These are phyloP conservation scores for Calyptomena viridis DNA, from an alignment of 2,113 vertebrate species.

Conservation along the genomic window DNA sequence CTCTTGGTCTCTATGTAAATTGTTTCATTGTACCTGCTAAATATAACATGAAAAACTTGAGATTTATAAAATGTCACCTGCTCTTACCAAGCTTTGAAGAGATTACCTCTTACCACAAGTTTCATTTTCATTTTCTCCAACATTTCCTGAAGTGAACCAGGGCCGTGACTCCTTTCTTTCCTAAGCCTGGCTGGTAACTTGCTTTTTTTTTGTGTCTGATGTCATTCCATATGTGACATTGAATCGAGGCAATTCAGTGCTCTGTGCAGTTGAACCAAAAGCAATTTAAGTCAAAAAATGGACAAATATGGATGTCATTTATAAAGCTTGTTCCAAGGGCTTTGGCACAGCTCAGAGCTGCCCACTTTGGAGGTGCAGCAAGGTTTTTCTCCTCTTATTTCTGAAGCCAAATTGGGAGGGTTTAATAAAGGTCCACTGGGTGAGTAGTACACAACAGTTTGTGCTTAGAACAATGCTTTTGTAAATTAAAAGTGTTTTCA, in stretches of 20 bases:
- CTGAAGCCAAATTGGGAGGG: not conserved
- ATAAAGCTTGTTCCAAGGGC: slow-evolving; percentile 71
- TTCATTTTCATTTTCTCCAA: slow-evolving; percentile 73
- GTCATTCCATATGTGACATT: slow-evolving; percentile 67
- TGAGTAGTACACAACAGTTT: not conserved
- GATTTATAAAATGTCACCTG: slow-evolving; percentile 65
- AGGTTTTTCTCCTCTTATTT: not conserved
- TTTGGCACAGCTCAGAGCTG: slow-evolving; percentile 65
- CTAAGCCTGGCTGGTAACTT: slow-evolving; percentile 60
- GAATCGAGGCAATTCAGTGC: slow-evolving; percentile 65
- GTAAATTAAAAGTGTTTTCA: not conserved
- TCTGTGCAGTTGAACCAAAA: slow-evolving; percentile 68
- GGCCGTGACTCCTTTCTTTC: slow-evolving; percentile 67
- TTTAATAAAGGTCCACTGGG: slow-evolving; percentile 23
- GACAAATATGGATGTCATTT: slow-evolving; percentile 77
- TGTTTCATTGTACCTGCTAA: slow-evolving; percentile 59
- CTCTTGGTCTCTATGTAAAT: slow-evolving; percentile 61
- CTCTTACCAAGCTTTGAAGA: slow-evolving; percentile 61
- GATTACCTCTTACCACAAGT: slow-evolving; percentile 69
- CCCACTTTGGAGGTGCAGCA: not conserved
- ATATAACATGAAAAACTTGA: slow-evolving; percentile 59
- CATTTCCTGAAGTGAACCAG: slow-evolving; percentile 59
- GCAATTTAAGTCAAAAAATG: slow-evolving; percentile 77
- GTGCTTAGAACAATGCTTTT: not conserved
- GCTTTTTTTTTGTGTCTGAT: slow-evolving; percentile 67